phyloP scores from a whole-genome alignment of 2,888 invertebrate species.

The Antheraea assamensis region DNA sequence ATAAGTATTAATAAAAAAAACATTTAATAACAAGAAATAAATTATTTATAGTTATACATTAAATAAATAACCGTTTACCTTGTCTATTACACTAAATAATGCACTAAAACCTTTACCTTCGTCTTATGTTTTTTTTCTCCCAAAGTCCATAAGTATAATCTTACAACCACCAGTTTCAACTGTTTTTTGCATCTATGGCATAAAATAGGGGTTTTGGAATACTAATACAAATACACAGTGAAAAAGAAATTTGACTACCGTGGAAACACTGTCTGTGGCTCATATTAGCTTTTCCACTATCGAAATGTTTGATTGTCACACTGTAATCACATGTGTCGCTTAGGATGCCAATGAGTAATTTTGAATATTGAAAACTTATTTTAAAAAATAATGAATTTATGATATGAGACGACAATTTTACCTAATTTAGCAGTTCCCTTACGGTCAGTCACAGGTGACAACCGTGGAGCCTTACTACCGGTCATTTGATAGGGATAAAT shows the following conservation, averaged over 20 bases:
- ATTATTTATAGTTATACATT: slow-evolving; percentile 13
- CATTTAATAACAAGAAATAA: slow-evolving; percentile 33
- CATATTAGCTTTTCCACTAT: no score
- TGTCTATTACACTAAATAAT: background rate
- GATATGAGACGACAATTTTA: no score
- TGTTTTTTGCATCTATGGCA: background rate
- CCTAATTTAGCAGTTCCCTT: no score
- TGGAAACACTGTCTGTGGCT: no score
- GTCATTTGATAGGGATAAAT: no score
- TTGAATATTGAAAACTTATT: no score
- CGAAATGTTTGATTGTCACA: no score
- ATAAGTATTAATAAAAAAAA: slow-evolving; percentile 29
- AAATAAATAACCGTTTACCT: background rate
- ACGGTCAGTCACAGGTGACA: no score
- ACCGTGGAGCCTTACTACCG: no score
- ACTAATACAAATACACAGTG: background rate
- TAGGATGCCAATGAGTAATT: no score
- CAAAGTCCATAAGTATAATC: background rate
- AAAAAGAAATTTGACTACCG: background rate
- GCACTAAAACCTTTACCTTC: background rate
- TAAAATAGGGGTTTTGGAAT: background rate
- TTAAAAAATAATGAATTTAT: no score
- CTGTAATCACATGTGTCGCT: no score
- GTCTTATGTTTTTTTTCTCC: background rate
- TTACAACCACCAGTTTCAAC: background rate